Percentiles rank a stretch among this genome's conserved stretches.
Conservation (phyloP, 2,797 vertebrate genomes). For the Limosa lapponica region DNA sequence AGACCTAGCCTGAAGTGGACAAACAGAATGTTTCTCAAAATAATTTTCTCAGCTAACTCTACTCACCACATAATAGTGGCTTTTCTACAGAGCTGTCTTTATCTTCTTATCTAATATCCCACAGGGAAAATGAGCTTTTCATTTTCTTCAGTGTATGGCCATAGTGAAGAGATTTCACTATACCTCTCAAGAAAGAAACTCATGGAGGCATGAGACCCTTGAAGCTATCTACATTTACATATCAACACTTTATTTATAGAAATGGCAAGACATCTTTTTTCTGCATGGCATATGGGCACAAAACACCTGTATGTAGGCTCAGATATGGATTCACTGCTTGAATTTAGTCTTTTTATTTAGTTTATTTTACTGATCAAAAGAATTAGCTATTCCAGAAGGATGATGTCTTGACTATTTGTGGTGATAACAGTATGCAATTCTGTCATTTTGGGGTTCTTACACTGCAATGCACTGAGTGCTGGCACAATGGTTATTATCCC, state of each 20-base stretch:
- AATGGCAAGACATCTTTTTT: not conserved
- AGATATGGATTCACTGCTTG: not conserved
- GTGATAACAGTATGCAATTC: not conserved
- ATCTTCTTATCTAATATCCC: not conserved
- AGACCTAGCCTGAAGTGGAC: not conserved
- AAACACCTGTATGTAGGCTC: not conserved
- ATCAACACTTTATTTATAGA: not conserved
- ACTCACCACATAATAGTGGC: not conserved
- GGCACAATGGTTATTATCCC: not conserved
- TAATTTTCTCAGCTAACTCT: not conserved
- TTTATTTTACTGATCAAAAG: not conserved
- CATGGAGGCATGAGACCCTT: not conserved
- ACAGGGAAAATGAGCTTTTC: not conserved
- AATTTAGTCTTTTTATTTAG: not conserved
- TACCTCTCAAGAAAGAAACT: not conserved
- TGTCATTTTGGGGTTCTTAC: not conserved
- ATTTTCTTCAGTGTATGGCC: not conserved
- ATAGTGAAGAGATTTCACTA: not conserved
- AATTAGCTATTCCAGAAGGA: not conserved
- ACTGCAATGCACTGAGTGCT: not conserved
- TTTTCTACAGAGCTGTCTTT: not conserved
- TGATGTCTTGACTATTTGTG: not conserved
- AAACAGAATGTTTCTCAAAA: not conserved
- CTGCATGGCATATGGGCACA: not conserved
- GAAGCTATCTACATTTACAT: not conserved